phyloP scores from a whole-genome alignment of 2,888 invertebrate species.

The Lasioglossum calceatum region DNA sequence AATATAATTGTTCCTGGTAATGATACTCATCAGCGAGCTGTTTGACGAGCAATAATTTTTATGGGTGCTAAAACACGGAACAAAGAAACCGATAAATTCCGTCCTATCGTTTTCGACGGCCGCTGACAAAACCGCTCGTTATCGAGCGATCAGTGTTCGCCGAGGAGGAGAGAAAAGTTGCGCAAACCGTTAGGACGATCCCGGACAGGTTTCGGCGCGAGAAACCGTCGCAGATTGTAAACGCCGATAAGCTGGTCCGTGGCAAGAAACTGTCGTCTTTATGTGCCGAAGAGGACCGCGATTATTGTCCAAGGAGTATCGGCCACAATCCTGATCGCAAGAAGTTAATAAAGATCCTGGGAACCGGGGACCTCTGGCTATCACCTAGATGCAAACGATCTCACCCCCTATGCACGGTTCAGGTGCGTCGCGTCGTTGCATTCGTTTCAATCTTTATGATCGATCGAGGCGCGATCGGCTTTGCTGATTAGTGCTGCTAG shows the following conservation, averaged over 20 bases:
- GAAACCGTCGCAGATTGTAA: conserved; percentile 49
- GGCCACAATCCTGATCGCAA: conserved; percentile 31
- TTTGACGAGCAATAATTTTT: background rate
- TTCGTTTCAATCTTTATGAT: background rate
- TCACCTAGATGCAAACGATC: conserved; percentile 30
- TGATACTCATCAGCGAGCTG: background rate
- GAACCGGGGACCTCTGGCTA: background rate
- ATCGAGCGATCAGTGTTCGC: conserved; percentile 25
- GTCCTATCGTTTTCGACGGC: conserved; percentile 43
- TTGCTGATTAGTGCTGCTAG: background rate
- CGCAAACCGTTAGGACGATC: conserved; percentile 44
- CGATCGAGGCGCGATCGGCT: background rate
- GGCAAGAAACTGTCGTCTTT: conserved; percentile 50
- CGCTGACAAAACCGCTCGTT: conserved; percentile 27
- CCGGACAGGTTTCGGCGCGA: conserved; percentile 50
- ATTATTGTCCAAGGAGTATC: conserved; percentile 17
- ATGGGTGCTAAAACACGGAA: background rate
- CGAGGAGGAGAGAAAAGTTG: background rate
- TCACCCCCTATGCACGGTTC: background rate
- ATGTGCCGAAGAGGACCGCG: conserved; percentile 21
- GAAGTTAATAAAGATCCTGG: conserved; percentile 53
- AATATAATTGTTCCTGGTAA: background rate
- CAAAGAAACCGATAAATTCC: conserved; percentile 20
- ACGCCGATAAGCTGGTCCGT: conserved; percentile 42
- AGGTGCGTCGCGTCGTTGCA: background rate